phyloP scores from a whole-genome alignment of 2,113 vertebrate species.

The Mus spicilegus region DNA sequence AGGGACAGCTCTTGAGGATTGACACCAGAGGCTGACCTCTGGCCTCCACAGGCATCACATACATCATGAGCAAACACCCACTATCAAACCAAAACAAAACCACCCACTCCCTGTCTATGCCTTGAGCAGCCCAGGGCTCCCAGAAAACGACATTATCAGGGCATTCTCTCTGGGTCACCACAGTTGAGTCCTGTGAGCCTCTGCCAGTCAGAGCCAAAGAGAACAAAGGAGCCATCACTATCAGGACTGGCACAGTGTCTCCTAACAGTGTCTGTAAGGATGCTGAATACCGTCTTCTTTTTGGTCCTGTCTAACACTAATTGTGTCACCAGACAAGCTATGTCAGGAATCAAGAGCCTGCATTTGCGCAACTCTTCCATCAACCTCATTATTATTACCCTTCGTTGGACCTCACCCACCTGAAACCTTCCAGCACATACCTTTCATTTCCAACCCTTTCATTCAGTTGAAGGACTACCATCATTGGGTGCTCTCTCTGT shows the following conservation, averaged over 20 bases:
- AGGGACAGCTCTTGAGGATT: too few relatives aligned
- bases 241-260: background rate
- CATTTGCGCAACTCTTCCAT: background rate
- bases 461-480: background rate
- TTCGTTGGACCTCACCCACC: background rate
- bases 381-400: background rate
- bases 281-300: background rate
- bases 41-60: background rate
- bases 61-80: too few relatives aligned
- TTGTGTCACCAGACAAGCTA: too few relatives aligned
- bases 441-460: background rate
- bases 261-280: background rate
- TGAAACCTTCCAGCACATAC: background rate
- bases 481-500: background rate
- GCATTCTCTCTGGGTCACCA: background rate
- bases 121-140: background rate
- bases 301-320: background rate
- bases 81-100: background rate
- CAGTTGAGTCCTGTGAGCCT: constrained; percentile 48
- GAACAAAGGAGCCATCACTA: background rate
- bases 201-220: constrained; percentile 48
- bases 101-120: constrained; percentile 37
- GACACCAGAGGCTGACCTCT: background rate
- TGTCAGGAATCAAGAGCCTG: background rate
- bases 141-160: background rate